Evolutionary conservation across 2,113 vertebrate species (phyloP).

Genomic region (Gyps fulvus): DNA sequence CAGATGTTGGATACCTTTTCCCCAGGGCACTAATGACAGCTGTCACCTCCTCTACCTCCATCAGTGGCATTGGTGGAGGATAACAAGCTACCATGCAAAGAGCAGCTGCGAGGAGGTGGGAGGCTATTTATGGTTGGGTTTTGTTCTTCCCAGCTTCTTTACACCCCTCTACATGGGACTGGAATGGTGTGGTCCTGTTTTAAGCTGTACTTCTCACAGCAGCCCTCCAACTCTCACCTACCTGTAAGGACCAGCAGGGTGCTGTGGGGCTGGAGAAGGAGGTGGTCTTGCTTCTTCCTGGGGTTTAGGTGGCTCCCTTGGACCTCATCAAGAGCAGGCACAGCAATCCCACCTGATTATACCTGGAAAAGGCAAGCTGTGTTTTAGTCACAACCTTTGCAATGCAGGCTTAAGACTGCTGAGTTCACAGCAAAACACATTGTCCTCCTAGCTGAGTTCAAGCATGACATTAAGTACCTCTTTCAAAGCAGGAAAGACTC

Average conservation of each 20-base stretch:
- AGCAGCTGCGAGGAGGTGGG: neutral
- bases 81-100: neutral
- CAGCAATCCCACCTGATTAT: neutral
- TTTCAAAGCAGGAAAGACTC: neutral
- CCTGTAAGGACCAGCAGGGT: neutral
- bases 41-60: neutral
- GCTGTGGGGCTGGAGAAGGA: neutral
- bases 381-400: neutral
- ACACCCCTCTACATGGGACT: neutral
- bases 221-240: neutral
- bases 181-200: neutral
- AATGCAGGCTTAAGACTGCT: neutral
- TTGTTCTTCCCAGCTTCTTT: neutral
- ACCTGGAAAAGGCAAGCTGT: neutral
- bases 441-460: neutral
- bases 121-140: neutral
- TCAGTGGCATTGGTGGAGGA: neutral
- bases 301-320: neutral
- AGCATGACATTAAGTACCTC: neutral
- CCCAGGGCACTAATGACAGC: neutral
- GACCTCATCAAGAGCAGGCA: neutral
- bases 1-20: neutral
- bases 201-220: neutral
- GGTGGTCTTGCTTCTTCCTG: neutral
- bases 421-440: neutral